A percentile compares a stretch with the other conserved stretches of the same genome.
Conservation (phyloP, 2,888 invertebrate species). For the Drosophila prolongata region DNA sequence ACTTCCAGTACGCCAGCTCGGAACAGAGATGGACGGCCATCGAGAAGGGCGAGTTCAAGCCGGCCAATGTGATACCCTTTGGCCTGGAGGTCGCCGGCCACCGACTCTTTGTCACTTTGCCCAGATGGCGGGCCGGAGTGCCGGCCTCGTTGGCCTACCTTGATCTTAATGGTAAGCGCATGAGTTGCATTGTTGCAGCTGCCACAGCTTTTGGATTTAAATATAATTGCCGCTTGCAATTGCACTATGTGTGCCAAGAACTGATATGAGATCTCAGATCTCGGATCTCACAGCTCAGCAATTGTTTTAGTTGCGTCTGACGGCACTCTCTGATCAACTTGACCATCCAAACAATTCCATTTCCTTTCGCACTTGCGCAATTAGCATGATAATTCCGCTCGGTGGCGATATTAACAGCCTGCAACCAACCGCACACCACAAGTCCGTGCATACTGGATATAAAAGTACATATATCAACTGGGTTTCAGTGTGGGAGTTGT, state of each 20-base stretch:
- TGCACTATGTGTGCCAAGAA: slow-evolving; percentile 30
- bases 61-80: slow-evolving; percentile 90
- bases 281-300: slow-evolving; percentile 27
- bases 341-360: slow-evolving; percentile 45
- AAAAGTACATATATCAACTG: neutral
- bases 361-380: slow-evolving; percentile 43
- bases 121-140: slow-evolving; percentile 90
- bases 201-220: slow-evolving; percentile 8
- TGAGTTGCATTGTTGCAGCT: slow-evolving; percentile 30
- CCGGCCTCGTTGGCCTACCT: slow-evolving; percentile 91
- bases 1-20: slow-evolving; percentile 87
- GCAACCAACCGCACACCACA: slow-evolving; percentile 9
- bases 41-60: slow-evolving; percentile 87
- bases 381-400: slow-evolving; percentile 42
- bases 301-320: slow-evolving; percentile 29
- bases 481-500: neutral
- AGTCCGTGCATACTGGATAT: slow-evolving; percentile 15
- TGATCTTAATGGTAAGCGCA: slow-evolving; percentile 87
- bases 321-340: slow-evolving; percentile 40
- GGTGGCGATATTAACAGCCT: slow-evolving; percentile 47
- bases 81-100: slow-evolving; percentile 90
- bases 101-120: slow-evolving; percentile 89
- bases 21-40: slow-evolving; percentile 87
- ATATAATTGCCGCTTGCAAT: slow-evolving; percentile 30
- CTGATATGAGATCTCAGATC: slow-evolving; percentile 25